Percentiles rank a stretch among this genome's conserved stretches.
Evolutionary conservation across 2,888 invertebrate species (phyloP).

Genomic region (Drosophila algonquin): DNA sequence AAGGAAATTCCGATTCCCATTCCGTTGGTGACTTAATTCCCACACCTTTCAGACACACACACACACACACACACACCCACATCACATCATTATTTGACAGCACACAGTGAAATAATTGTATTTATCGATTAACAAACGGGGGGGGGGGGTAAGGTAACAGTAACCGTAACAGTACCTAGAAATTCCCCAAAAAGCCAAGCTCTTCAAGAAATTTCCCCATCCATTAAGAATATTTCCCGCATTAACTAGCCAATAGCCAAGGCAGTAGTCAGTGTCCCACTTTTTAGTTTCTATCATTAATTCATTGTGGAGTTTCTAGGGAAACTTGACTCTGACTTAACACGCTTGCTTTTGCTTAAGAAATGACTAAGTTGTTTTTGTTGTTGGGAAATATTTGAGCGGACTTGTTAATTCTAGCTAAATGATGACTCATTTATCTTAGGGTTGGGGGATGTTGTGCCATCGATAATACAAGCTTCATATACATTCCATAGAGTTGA

Average conservation of each 20-base stretch:
- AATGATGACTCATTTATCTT: slow-evolving; percentile 34
- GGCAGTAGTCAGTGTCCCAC: background rate
- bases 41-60: background rate
- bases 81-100: background rate
- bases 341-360: background rate
- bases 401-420: slow-evolving; percentile 48
- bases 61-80: no score
- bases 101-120: background rate
- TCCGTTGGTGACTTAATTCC: background rate
- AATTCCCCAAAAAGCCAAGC: background rate
- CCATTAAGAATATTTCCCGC: background rate
- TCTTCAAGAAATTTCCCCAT: background rate
- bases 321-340: slow-evolving; percentile 6
- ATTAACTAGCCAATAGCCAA: background rate
- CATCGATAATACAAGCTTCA: background rate
- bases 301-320: slow-evolving; percentile 8
- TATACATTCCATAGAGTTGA: background rate
- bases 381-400: slow-evolving; percentile 13
- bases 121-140: background rate
- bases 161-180: background rate
- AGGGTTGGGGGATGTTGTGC: slow-evolving; percentile 5
- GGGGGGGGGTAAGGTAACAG: no score
- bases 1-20: background rate
- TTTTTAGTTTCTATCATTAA: background rate
- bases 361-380: slow-evolving; percentile 14